phyloP scores from a whole-genome alignment of 2,888 invertebrate genomes.

The Piscicola geometra region DNA sequence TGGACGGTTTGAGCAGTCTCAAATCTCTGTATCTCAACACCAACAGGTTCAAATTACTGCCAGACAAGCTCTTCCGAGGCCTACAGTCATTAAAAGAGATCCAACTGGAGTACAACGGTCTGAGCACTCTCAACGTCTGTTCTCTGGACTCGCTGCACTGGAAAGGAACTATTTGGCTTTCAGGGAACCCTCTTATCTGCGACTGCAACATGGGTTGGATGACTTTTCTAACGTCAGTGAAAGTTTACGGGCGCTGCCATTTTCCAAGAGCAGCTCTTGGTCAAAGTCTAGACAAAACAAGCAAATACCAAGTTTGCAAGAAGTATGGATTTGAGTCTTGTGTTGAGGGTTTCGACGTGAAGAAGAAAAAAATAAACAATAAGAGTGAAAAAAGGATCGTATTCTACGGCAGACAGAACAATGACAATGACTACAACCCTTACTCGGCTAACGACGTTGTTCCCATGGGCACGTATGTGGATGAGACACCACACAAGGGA shows the following conservation, averaged over 20 bases:
- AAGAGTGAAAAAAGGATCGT: not conserved
- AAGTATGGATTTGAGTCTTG: slow-evolving; percentile 19
- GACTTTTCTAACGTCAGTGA: slow-evolving; percentile 26
- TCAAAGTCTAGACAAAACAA: slow-evolving; percentile 28
- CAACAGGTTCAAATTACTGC: slow-evolving; percentile 39
- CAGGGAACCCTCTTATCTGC: slow-evolving; percentile 41
- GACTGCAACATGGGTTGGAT: slow-evolving; percentile 43
- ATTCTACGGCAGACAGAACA: not conserved
- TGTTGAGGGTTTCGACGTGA: not conserved
- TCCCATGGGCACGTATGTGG: not conserved
- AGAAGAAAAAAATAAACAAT: not conserved
- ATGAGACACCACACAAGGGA: not conserved
- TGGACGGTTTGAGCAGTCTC: slow-evolving; percentile 40
- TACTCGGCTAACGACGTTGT: not conserved
- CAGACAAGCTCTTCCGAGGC: slow-evolving; percentile 37
- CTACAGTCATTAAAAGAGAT: slow-evolving; percentile 36
- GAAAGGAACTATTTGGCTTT: slow-evolving; percentile 38
- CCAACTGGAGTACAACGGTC: slow-evolving; percentile 38
- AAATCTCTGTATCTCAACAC: slow-evolving; percentile 33
- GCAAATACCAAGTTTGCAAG: slow-evolving; percentile 38
- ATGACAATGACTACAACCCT: not conserved
- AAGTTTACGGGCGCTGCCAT: slow-evolving; percentile 38
- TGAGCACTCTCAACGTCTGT: slow-evolving; percentile 43
- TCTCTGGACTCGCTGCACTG: slow-evolving; percentile 40
- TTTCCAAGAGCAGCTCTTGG: slow-evolving; percentile 29